These are phyloP conservation scores for Calameuta idolon DNA, from an alignment of 2,888 invertebrate genomes.

Conservation along the genomic window DNA sequence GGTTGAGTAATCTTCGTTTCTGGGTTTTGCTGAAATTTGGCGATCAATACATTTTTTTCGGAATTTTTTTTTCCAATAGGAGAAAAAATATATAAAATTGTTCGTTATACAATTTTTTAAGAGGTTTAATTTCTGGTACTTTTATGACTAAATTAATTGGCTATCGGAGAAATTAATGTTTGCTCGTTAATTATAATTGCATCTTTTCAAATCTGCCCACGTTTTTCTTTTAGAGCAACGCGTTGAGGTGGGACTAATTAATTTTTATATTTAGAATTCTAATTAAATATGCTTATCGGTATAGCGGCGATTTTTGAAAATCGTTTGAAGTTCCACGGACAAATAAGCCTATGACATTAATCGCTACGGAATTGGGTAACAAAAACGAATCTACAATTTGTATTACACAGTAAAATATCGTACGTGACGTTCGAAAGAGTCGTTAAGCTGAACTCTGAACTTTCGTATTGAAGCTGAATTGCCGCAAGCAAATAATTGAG, in stretches of 20 bases:
- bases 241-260: not conserved
- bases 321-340: not conserved
- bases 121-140: not conserved
- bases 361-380: not conserved
- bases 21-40: too few species aligned
- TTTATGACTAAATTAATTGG: too few species aligned
- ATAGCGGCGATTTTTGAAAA: too few species aligned
- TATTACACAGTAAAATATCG: not conserved
- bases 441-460: not conserved
- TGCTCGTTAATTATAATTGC: too few species aligned
- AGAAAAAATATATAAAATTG: not conserved
- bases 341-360: not conserved
- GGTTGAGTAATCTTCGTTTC: too few species aligned
- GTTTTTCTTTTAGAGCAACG: not conserved
- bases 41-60: too few species aligned
- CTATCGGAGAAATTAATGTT: too few species aligned
- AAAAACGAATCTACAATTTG: not conserved
- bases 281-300: not conserved
- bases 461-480: not conserved
- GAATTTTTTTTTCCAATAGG: not conserved
- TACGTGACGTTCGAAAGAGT: not conserved
- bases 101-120: not conserved
- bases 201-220: not conserved
- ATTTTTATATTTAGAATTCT: not conserved
- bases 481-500: not conserved